Conservation (phyloP, 2,113 vertebrate species). For the Xenotilapia longispinis region DNA sequence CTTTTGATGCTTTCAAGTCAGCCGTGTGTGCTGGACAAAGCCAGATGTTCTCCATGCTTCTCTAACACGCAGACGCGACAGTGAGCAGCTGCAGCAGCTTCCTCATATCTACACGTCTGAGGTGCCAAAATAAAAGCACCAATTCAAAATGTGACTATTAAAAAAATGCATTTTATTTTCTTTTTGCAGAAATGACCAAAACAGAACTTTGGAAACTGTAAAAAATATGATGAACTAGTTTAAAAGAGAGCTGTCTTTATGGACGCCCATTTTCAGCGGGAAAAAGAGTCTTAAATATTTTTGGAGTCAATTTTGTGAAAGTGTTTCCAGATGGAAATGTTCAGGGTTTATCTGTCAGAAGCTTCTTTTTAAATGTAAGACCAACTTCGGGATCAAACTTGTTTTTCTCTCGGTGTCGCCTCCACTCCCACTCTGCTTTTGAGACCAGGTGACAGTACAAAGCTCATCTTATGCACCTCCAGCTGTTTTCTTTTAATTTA, state of each 20-base stretch:
- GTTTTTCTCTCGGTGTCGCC: background rate
- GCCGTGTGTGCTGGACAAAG: background rate
- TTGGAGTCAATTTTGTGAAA: background rate
- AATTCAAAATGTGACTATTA: background rate
- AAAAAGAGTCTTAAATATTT: background rate
- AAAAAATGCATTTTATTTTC: background rate
- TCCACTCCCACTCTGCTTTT: background rate
- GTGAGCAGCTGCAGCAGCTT: background rate
- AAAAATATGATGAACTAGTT: background rate
- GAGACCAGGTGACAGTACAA: background rate
- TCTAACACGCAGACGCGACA: background rate
- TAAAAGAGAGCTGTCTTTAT: background rate
- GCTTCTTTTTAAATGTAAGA: background rate
- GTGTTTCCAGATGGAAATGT: background rate
- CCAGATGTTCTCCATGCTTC: background rate
- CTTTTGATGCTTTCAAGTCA: background rate
- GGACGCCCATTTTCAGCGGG: background rate
- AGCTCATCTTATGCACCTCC: accelerated
- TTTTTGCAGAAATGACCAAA: background rate
- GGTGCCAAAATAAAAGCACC: background rate
- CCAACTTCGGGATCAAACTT: background rate
- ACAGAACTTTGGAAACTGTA: background rate
- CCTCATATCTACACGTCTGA: accelerated
- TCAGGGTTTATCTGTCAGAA: background rate
- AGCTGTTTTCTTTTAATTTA: accelerated